Conservation (phyloP, 2,113 vertebrate species). For the Ictalurus furcatus region DNA sequence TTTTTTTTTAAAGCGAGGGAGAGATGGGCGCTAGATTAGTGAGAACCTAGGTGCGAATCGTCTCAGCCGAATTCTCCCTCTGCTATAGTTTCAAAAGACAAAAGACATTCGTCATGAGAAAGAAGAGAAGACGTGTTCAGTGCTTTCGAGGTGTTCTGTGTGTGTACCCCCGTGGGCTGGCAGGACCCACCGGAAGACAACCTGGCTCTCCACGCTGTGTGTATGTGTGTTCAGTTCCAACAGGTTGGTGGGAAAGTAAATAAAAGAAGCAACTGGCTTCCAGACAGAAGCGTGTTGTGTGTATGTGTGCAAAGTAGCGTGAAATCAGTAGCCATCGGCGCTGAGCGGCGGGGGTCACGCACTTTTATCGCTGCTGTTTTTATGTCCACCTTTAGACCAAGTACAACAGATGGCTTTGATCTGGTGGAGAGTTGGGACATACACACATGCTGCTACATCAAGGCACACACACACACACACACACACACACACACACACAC, state of each 20-base stretch:
- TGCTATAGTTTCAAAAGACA: slow-evolving; percentile 39
- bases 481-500: not conserved
- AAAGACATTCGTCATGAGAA: slow-evolving; percentile 9
- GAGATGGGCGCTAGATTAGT: slow-evolving; percentile 30
- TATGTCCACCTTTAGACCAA: slow-evolving; percentile 13
- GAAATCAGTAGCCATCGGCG: not conserved
- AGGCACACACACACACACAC: slow-evolving; percentile 2
- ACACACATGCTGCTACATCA: not conserved
- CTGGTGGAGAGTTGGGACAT: not conserved
- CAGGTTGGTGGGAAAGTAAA: slow-evolving; percentile 28
- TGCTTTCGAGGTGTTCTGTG: not conserved
- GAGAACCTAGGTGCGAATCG: slow-evolving; percentile 36
- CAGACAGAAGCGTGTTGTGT: slow-evolving; percentile 14
- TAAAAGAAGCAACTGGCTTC: slow-evolving; percentile 14
- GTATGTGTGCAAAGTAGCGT: slow-evolving; percentile 14
- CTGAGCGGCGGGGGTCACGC: not conserved
- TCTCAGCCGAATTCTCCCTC: slow-evolving; percentile 27
- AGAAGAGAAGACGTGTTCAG: not conserved
- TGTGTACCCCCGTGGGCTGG: not conserved
- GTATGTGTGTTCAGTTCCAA: slow-evolving; percentile 12
- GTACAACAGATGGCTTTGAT: slow-evolving; percentile 22
- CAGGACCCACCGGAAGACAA: not conserved
- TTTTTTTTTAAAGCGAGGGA: slow-evolving; percentile 60
- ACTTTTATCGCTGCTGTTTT: not conserved
- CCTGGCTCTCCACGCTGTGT: not conserved